A percentile compares a stretch with the other conserved stretches of the same genome.
Evolutionary conservation across 2,888 invertebrate genomes (phyloP).

Genomic region (Thecocarcelia acutangulata): DNA sequence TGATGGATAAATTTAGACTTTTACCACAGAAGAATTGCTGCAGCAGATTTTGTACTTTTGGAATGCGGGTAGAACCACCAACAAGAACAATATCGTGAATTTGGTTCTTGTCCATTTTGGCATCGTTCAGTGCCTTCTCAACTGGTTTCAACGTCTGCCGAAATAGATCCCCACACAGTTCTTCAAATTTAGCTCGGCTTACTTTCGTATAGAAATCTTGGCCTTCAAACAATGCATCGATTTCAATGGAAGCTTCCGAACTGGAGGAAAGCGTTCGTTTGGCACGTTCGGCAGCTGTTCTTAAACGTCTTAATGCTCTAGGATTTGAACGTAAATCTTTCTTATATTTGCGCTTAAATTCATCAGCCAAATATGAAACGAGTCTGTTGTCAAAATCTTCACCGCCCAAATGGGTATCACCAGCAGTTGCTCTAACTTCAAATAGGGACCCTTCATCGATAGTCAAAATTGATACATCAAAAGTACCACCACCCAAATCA

Average conservation of each 20-base stretch:
- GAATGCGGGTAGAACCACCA: constrained; percentile 91
- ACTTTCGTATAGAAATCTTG: constrained; percentile 88
- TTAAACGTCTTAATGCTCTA: constrained; percentile 86
- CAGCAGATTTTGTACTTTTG: constrained; percentile 88
- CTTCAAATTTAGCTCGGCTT: constrained; percentile 88
- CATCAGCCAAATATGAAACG: constrained; percentile 92
- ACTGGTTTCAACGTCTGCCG: constrained; percentile 88
- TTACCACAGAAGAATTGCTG: constrained; percentile 90
- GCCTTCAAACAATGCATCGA: constrained; percentile 89
- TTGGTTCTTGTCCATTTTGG: constrained; percentile 88
- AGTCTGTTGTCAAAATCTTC: constrained; percentile 95
- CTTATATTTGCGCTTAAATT: constrained; percentile 90
- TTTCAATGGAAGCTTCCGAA: constrained; percentile 88
- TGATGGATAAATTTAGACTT: constrained; percentile 88
- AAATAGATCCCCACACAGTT: constrained; percentile 87
- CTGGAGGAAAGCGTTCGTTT: constrained; percentile 90
- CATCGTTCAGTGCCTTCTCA: constrained; percentile 89
- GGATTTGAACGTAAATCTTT: constrained; percentile 87
- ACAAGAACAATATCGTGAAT: constrained; percentile 91
- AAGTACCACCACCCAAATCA: constrained; percentile 89
- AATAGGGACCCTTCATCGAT: constrained; percentile 95
- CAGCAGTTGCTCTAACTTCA: constrained; percentile 97
- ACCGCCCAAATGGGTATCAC: constrained; percentile 96
- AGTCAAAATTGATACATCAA: constrained; percentile 96
- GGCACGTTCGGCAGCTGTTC: constrained; percentile 90